Evolutionary conservation across 2,113 vertebrate species (phyloP), one percentile per base, ranked within the genome.

Genomic region (Plectropomus leopardus): DNA sequence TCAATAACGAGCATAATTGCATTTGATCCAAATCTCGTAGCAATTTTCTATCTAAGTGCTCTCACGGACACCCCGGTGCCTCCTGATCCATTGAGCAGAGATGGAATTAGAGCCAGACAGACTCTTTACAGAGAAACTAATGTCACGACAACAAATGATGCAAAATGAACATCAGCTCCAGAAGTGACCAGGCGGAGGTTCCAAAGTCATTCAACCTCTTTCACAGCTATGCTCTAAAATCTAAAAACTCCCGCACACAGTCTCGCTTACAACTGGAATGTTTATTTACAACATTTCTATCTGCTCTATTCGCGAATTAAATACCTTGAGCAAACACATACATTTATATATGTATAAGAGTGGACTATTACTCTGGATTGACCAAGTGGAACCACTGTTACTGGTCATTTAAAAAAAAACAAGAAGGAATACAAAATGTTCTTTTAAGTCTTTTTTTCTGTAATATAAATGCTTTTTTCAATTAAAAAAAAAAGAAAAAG

Each of bases 1-100:
- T 86, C 69, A 69, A 53, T 82, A 87, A 83, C 42, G 28, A 81
- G 65, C 42, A 47, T 85, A 87, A 84, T 87, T 83, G 88, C 1
- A 8, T 76, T 76, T 84, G 77, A 90, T 86, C 40, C 59, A 83
- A 83, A 87, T 85, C 72, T 82, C 5, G 11, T 71, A 70, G 86
- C 80, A 88, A 81, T 90, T 91, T 85, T 78, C 86, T 76, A 5
- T 83, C 36, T 24, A 90, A 90, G 82, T 80, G 87, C 76, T 86
- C 67, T 84, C 69, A 72, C 70, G 67, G 84, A 77, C 60, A 77
- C 36, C 50, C 51, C 8, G 54, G 61, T 65, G 55, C 61, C 82
- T 83, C 30, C 76, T 67, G 80, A 83, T 82, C 65, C 68, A 76
- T 83, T 23, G 36, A 55, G 68, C 70, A 55, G 13, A 58, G 53